A percentile compares a stretch with the other conserved stretches of the same genome.
These are phyloP conservation scores for Liodrosophila aerea DNA, from an alignment of 2,888 invertebrate species.

Conservation along the genomic window DNA sequence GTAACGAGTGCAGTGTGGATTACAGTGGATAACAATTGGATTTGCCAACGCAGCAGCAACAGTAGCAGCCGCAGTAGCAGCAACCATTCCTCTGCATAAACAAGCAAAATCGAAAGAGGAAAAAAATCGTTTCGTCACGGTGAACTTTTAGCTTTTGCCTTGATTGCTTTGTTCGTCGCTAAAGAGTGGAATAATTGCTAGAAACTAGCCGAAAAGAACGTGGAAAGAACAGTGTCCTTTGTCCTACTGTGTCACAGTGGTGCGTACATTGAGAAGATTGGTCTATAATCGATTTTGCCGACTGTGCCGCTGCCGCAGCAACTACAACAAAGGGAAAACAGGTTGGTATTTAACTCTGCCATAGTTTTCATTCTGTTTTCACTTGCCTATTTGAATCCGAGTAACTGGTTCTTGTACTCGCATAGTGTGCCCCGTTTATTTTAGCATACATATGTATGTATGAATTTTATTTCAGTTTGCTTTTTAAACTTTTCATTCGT, in stretches of 20 bases:
- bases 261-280: constrained; percentile 52
- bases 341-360: constrained; percentile 60
- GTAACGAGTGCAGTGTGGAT: constrained; percentile 37
- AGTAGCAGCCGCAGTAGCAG: background rate
- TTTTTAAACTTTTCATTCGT: constrained; percentile 61
- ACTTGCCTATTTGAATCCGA: constrained; percentile 32
- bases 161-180: constrained; percentile 39
- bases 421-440: constrained; percentile 14
- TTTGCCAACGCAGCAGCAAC: constrained; percentile 39
- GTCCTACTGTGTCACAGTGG: constrained; percentile 28
- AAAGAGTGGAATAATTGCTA: background rate
- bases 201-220: constrained; percentile 1
- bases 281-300: constrained; percentile 74
- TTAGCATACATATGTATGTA: constrained; percentile 35
- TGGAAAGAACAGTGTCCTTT: constrained; percentile 26
- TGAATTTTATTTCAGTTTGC: constrained; percentile 44
- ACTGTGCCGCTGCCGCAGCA: constrained; percentile 41
- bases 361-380: constrained; percentile 22
- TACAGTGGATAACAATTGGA: constrained; percentile 16
- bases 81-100: too few species aligned
- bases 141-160: constrained; percentile 48
- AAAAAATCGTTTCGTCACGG: constrained; percentile 65
- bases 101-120: constrained; percentile 24
- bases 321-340: constrained; percentile 54
- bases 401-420: constrained; percentile 74